A percentile compares a stretch with the other conserved stretches of the same genome.
phyloP scores from a whole-genome alignment of 2,888 invertebrate species.

The Caenorhabditis afra region DNA sequence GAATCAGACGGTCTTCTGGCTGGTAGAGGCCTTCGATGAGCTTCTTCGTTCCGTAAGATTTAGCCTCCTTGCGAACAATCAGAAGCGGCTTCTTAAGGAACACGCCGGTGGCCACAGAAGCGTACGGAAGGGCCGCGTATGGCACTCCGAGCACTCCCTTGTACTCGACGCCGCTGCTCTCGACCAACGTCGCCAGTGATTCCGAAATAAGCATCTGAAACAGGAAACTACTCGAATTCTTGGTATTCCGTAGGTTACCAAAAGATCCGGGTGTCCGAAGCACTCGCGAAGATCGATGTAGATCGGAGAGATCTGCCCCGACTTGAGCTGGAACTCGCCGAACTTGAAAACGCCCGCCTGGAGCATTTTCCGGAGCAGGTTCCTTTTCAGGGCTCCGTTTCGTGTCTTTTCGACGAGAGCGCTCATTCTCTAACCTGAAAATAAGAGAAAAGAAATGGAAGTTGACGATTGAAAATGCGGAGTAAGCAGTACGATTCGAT shows the following conservation, averaged over 20 bases:
- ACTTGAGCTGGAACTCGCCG: conserved; percentile 93
- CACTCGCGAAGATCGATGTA: conserved; percentile 96
- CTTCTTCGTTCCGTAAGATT: conserved; percentile 95
- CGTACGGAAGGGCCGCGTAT: conserved; percentile 95
- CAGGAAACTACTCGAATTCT: not conserved
- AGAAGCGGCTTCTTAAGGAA: conserved; percentile 82
- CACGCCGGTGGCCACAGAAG: conserved; percentile 85
- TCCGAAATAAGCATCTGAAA: conserved; percentile 60
- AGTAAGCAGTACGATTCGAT: not conserved
- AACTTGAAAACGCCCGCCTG: conserved; percentile 88
- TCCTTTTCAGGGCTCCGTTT: conserved; percentile 50
- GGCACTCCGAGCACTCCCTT: conserved; percentile 84
- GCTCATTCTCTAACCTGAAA: conserved; percentile 40
- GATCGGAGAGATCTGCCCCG: conserved; percentile 92
- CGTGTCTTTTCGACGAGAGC: conserved; percentile 53
- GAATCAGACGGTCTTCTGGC: conserved; percentile 87
- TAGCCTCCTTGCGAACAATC: conserved; percentile 89
- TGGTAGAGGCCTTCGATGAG: conserved; percentile 91
- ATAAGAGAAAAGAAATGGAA: not conserved
- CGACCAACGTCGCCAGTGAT: conserved; percentile 83
- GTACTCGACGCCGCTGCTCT: conserved; percentile 65
- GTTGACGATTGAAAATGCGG: not conserved
- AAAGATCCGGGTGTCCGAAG: conserved; percentile 90
- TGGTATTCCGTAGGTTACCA: conserved; percentile 84
- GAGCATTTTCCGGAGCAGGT: conserved; percentile 64